These are phyloP conservation scores for Sitophilus oryzae DNA, from an alignment of 1,140 invertebrate species.

Conservation along the genomic window DNA sequence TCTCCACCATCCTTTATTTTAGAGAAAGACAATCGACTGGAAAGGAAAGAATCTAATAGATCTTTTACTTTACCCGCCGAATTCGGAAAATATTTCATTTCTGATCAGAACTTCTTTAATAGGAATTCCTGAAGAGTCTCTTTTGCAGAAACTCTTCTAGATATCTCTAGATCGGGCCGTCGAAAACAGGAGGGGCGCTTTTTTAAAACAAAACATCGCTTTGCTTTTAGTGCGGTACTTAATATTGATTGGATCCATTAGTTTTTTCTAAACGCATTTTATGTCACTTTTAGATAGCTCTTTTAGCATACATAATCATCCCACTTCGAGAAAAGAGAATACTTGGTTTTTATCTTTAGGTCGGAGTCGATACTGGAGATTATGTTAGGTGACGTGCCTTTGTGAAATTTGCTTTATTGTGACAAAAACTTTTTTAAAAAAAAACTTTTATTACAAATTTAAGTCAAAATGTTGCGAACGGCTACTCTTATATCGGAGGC, in stretches of 20 bases:
- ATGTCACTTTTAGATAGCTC: constrained; percentile 13
- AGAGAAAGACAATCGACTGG: too few relatives aligned
- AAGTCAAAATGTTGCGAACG: too few relatives aligned
- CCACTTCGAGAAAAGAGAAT: too few relatives aligned
- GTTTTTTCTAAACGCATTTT: constrained; percentile 14
- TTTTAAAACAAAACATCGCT: constrained; percentile 20
- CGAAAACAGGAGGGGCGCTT: background rate
- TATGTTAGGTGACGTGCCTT: too few relatives aligned
- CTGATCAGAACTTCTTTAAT: background rate
- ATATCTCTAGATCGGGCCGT: background rate
- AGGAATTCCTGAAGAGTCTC: background rate
- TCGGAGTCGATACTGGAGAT: too few relatives aligned
- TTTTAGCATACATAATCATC: too few relatives aligned
- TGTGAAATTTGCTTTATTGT: too few relatives aligned
- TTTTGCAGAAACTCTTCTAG: background rate
- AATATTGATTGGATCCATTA: constrained; percentile 24
- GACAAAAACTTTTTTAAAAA: too few relatives aligned
- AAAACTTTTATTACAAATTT: too few relatives aligned
- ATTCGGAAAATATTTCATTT: background rate
- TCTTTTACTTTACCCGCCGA: background rate
- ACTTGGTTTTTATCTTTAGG: too few relatives aligned
- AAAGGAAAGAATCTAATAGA: background rate
- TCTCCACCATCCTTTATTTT: too few relatives aligned
- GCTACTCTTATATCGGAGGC: too few relatives aligned
- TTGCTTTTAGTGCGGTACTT: constrained; percentile 24